phyloP scores from a whole-genome alignment of 2,113 vertebrate species.

The Ursus arctos region DNA sequence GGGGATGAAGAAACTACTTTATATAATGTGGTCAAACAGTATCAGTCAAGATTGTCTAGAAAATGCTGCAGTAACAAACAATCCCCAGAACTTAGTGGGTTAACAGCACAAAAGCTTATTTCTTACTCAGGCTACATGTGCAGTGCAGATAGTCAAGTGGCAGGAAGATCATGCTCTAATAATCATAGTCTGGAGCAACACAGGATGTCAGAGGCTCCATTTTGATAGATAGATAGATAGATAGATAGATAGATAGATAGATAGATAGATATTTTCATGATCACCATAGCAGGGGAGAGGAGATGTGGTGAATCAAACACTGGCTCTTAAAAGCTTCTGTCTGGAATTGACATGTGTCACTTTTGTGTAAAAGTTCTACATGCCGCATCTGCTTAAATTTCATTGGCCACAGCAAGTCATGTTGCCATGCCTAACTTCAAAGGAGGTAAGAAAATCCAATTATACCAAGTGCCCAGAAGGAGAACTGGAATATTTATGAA shows the following conservation, averaged over 20 bases:
- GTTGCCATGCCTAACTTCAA: not conserved
- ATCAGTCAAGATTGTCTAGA: not conserved
- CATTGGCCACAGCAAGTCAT: not conserved
- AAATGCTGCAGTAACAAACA: not conserved
- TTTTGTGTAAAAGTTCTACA: not conserved
- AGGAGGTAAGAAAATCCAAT: not conserved
- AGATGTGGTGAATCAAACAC: not conserved
- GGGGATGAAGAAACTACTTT: not conserved
- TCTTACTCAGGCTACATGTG: not conserved
- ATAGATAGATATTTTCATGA: not conserved
- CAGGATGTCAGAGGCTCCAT: not conserved
- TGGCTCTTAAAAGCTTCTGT: not conserved
- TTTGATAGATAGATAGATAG: too few relatives aligned
- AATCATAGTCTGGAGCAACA: not conserved
- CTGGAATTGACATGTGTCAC: not conserved
- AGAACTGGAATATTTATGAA: not conserved
- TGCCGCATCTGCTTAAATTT: not conserved
- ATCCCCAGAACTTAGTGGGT: not conserved
- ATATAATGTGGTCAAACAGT: not conserved
- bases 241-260: too few relatives aligned
- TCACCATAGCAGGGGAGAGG: not conserved
- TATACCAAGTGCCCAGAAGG: not conserved
- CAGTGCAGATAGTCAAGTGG: not conserved
- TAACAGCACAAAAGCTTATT: not conserved
- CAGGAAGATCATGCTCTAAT: not conserved